Conservation (phyloP, 1,140 invertebrate genomes). For the Caenorhabditis brenneri region DNA sequence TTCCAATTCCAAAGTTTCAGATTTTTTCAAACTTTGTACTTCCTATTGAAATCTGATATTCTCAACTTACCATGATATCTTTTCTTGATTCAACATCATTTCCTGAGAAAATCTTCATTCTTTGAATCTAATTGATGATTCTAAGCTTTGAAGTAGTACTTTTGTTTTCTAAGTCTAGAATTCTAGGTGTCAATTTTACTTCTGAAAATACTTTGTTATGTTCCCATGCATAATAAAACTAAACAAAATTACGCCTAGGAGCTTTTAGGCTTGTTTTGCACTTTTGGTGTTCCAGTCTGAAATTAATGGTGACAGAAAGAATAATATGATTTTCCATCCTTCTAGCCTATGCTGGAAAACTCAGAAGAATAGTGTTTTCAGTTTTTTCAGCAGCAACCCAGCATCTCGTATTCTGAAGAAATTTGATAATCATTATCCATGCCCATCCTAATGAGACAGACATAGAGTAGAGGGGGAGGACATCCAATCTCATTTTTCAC, state of each 20-base stretch:
- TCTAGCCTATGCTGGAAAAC: not conserved
- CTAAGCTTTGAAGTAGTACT: not conserved
- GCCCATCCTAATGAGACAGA: not conserved
- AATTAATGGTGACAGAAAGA: slow-evolving; percentile 23
- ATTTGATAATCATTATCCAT: slow-evolving; percentile 33
- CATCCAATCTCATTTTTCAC: slow-evolving; percentile 32
- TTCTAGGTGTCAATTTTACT: not conserved
- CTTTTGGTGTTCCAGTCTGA: slow-evolving; percentile 6
- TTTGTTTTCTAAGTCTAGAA: too few species aligned
- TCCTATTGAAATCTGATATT: too few species aligned
- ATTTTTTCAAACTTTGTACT: too few species aligned
- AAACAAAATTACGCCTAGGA: not conserved
- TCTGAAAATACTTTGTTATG: not conserved
- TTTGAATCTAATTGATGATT: not conserved
- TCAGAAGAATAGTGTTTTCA: not conserved
- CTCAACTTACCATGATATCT: too few species aligned
- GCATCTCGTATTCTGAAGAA: not conserved
- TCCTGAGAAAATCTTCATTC: not conserved
- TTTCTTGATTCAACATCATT: not conserved
- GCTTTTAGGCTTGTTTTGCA: not conserved
- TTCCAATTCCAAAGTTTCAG: not conserved
- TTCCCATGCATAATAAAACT: not conserved
- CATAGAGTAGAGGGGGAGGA: not conserved
- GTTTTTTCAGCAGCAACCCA: too few species aligned
- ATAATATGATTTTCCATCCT: not conserved